A percentile compares a stretch with the other conserved stretches of the same genome.
These are phyloP conservation scores for Megaleporinus macrocephalus DNA, from an alignment of 2,113 vertebrate species.

Conservation along the genomic window DNA sequence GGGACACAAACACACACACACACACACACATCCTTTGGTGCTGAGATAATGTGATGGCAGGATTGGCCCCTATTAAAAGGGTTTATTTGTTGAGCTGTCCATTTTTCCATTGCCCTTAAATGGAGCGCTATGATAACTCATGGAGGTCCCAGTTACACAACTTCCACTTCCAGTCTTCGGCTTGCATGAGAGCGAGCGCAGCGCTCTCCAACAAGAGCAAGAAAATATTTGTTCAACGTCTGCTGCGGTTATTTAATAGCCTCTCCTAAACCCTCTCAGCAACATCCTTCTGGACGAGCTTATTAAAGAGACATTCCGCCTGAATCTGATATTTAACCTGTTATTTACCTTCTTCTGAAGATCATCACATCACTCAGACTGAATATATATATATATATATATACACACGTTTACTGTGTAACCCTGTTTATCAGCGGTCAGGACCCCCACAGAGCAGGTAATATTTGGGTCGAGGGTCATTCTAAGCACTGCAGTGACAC, in stretches of 20 bases:
- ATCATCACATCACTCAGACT: no score
- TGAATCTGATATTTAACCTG: background rate
- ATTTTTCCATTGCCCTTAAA: conserved; percentile 51
- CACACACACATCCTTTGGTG: conserved; percentile 68
- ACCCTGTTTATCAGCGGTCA: no score
- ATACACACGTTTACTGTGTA: no score
- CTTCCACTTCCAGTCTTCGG: conserved; percentile 30
- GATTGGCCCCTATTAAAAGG: conserved; percentile 50
- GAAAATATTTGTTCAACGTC: conserved; percentile 40
- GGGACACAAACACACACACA: conserved; percentile 55
- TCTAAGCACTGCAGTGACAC: no score
- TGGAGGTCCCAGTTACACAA: conserved; percentile 53
- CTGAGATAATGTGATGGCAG: conserved; percentile 69
- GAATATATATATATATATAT: no score
- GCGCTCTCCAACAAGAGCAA: conserved; percentile 2
- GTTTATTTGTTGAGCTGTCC: conserved; percentile 55
- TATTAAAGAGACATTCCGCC: background rate
- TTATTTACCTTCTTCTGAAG: background rate
- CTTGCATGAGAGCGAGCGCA: conserved; percentile 37
- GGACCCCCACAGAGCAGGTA: no score
- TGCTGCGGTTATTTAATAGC: conserved; percentile 13
- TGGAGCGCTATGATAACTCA: conserved; percentile 54
- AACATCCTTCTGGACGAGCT: no score
- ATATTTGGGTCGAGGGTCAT: no score
- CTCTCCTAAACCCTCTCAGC: background rate